A percentile compares a stretch with the other conserved stretches of the same genome.
phyloP scores from a whole-genome alignment of 2,888 invertebrate species.

The Hypolimnas misippus region DNA sequence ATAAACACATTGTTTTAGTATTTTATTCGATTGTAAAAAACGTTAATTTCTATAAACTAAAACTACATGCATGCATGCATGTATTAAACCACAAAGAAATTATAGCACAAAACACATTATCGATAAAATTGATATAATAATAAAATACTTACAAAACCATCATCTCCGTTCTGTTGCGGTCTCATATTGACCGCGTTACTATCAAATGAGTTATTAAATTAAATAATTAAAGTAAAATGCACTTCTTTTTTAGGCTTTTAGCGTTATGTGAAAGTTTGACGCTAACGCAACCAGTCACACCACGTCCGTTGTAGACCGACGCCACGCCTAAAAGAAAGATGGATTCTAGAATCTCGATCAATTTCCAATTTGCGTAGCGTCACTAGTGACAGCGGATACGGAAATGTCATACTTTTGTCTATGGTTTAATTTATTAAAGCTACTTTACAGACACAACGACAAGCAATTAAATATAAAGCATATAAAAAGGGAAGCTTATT shows the following conservation, averaged over 20 bases:
- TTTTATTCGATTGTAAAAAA: not conserved
- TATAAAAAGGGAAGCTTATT: no score
- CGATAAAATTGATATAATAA: no score
- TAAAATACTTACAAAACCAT: constrained; percentile 78
- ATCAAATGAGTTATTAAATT: not conserved
- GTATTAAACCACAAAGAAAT: no score
- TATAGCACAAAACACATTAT: no score
- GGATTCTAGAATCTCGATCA: constrained; percentile 27
- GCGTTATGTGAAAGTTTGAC: constrained; percentile 19
- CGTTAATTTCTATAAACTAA: not conserved
- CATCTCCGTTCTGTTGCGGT: constrained; percentile 75
- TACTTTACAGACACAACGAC: not conserved
- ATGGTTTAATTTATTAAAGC: not conserved
- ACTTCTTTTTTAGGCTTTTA: constrained; percentile 33
- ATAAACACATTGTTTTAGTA: not conserved
- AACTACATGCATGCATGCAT: no score
- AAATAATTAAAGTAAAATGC: not conserved
- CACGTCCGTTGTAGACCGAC: constrained; percentile 53
- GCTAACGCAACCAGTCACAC: not conserved
- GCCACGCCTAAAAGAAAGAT: constrained; percentile 76
- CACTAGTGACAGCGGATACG: constrained; percentile 21
- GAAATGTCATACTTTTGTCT: constrained; percentile 3
- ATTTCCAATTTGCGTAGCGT: constrained; percentile 9
- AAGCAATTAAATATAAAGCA: no score
- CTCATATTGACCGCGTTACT: constrained; percentile 59